Conservation (phyloP, 2,888 invertebrate genomes). For the Drosophila monieri region DNA sequence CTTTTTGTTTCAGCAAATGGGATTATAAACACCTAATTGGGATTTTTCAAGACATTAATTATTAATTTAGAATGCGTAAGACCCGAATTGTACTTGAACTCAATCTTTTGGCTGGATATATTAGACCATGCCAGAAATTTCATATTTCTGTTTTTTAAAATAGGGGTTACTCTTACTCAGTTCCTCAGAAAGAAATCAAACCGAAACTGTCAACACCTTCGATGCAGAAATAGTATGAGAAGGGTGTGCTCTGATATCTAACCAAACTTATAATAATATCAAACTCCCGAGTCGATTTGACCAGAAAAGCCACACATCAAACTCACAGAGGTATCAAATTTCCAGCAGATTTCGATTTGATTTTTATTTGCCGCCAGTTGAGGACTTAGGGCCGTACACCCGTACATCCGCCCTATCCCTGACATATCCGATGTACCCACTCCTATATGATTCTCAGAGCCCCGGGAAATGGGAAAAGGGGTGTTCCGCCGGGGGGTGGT, state of each 20-base stretch:
- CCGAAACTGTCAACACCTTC: slow-evolving; percentile 5
- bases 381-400: slow-evolving; percentile 47
- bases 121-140: too few species aligned
- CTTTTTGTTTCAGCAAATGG: background rate
- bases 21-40: background rate
- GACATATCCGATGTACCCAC: slow-evolving; percentile 27
- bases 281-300: slow-evolving; percentile 2
- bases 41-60: background rate
- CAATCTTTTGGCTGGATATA: too few species aligned
- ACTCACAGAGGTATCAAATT: slow-evolving; percentile 74
- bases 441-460: slow-evolving; percentile 11
- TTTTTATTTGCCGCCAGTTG: slow-evolving; percentile 69
- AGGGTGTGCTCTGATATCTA: slow-evolving; percentile 1
- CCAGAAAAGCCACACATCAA: slow-evolving; percentile 20
- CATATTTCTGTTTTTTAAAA: too few species aligned
- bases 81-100: too few species aligned
- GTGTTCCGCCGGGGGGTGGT: slow-evolving; percentile 50
- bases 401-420: slow-evolving; percentile 13
- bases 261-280: slow-evolving; percentile 5
- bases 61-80: background rate
- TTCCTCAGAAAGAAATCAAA: background rate
- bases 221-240: background rate
- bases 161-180: too few species aligned
- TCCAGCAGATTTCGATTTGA: slow-evolving; percentile 82
- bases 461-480: slow-evolving; percentile 23